phyloP scores from a whole-genome alignment of 2,888 invertebrate species.

The Aplocera efformata region DNA sequence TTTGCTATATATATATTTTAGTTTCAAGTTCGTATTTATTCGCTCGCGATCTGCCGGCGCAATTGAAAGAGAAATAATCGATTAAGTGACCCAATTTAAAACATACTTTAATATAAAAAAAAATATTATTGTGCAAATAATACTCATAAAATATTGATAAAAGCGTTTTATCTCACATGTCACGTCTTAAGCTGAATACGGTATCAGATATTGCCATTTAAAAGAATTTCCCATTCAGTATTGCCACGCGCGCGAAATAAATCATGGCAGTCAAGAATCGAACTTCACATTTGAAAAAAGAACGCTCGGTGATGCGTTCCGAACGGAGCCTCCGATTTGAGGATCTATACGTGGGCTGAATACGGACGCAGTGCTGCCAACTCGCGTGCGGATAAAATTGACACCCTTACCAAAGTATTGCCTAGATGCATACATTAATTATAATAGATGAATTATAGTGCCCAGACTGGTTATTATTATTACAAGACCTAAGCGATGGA shows the following conservation, averaged over 20 bases:
- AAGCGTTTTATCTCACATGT: too few species aligned
- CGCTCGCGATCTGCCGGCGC: too few species aligned
- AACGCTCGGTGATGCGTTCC: constrained; percentile 41
- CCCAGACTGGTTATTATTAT: too few species aligned
- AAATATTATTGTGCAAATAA: constrained; percentile 2
- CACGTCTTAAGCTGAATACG: constrained; percentile 13
- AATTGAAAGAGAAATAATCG: constrained; percentile 7
- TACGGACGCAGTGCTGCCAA: constrained; percentile 14
- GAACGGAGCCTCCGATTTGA: constrained; percentile 40
- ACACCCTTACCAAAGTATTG: too few species aligned
- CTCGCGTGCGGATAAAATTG: neutral
- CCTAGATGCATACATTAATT: too few species aligned
- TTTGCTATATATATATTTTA: too few species aligned
- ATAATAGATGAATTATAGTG: too few species aligned
- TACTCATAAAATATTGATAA: constrained; percentile 4
- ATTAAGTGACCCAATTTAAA: neutral
- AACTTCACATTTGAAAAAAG: constrained; percentile 36
- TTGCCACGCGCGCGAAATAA: constrained; percentile 31
- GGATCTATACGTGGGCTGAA: constrained; percentile 35
- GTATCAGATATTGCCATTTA: constrained; percentile 15
- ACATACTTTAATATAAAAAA: neutral
- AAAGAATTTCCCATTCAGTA: constrained; percentile 19
- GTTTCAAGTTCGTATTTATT: too few species aligned
- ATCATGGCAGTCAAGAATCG: constrained; percentile 33
- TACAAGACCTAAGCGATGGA: too few species aligned